Base-by-base conservation (phyloP, 2,797 vertebrate species). In the Clarias fuscus region DNA sequence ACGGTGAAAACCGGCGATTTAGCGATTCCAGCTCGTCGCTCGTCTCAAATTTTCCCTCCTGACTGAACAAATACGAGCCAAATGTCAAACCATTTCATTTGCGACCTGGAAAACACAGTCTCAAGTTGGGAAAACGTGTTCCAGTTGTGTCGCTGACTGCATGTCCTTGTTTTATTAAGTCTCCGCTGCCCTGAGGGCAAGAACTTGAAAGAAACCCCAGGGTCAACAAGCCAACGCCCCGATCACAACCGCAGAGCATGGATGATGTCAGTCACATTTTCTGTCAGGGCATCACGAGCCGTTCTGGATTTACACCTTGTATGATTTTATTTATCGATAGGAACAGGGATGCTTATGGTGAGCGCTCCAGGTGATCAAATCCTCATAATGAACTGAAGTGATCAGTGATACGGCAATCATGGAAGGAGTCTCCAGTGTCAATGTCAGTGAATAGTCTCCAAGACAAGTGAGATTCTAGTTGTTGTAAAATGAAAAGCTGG, bases 371-470 rank as follows among this genome's bases (percentile, higher is more conserved):
- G 18, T 5, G 14, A 73, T 73, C 22, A 48, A 48, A n/a, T 5
- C 2, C 13, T 43, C 24, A 40, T 43, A 72, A 72, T 13, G 10
- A 24, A 72, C 37, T 71, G 68, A 33, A 30, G 43, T 73, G 48
- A 27, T 53, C 43, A 53, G 17, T 72, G 70, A 71, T 5, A 71
- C 4, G 8, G 22, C 30, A 10, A 27, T 27, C 48, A 18, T 76
- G 7, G 72, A 76, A 76, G 48, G 48, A 76, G n/a, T 75, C 72
- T 75, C 43, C 43, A 27, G 72, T 56, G 48, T 27, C 72, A 53
- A 24, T 53, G 43, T 24, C 53, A 76, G n/a, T 30, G 7, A 8
- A 56, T 24, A 76, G 48, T 27, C n/a, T 76, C 56, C 73, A 76
- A 15, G 7, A 56, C 14, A 73, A 7, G 24, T 48, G 40, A 73